Conservation (phyloP, 2,113 vertebrate species). For the Ailuropoda melanoleuca region DNA sequence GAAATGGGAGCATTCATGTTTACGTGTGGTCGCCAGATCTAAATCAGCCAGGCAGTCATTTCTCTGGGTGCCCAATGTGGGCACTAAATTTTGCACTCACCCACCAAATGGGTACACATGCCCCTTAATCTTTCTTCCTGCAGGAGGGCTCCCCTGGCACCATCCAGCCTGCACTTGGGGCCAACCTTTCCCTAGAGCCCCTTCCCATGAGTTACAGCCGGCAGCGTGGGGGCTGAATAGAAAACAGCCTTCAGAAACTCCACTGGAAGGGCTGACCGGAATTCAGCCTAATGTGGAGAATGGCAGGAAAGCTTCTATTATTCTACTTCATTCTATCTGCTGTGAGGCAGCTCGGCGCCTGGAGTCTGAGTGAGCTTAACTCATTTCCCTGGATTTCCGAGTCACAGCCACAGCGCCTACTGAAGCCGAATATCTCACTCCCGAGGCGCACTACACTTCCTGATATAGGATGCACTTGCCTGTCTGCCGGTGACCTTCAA, state of each 20-base stretch:
- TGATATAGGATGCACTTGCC: constrained; percentile 94
- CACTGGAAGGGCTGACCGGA: constrained; percentile 84
- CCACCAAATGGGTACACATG: constrained; percentile 8
- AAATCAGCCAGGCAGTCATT: not conserved
- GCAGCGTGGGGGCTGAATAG: constrained; percentile 53
- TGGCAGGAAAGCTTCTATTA: constrained; percentile 92
- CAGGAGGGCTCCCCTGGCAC: constrained; percentile 77
- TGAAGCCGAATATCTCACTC: constrained; percentile 91
- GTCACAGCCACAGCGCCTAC: constrained; percentile 82
- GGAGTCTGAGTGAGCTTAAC: constrained; percentile 87
- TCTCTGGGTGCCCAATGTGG: not conserved
- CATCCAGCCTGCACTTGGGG: constrained; percentile 10
- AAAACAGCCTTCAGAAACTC: constrained; percentile 64
- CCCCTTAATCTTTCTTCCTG: constrained; percentile 85
- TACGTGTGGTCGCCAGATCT: constrained; percentile 37
- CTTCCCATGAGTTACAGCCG: constrained; percentile 71
- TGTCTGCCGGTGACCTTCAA: constrained; percentile 92
- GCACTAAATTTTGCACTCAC: constrained; percentile 67
- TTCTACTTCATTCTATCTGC: constrained; percentile 87
- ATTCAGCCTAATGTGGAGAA: constrained; percentile 86
- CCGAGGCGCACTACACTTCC: constrained; percentile 89
- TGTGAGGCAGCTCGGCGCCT: constrained; percentile 84
- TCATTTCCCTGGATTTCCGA: constrained; percentile 92
- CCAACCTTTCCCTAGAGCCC: constrained; percentile 57
- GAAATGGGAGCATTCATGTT: not conserved